phyloP scores from a whole-genome alignment of 2,888 invertebrate genomes.

The Phyllotreta cruciferae region DNA sequence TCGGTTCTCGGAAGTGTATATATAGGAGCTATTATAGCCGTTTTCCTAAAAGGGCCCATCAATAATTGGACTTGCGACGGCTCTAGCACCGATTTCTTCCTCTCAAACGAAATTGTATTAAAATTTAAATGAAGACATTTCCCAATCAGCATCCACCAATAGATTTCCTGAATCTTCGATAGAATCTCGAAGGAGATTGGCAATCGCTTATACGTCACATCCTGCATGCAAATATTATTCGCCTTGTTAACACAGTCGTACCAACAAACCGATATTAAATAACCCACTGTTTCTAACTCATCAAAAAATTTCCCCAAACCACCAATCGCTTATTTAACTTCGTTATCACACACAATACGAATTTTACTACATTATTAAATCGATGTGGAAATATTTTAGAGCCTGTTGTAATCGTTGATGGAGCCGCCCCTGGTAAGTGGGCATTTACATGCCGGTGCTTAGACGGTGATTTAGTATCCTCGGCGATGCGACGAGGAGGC shows the following conservation, averaged over 20 bases:
- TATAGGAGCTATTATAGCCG: slow-evolving; percentile 3
- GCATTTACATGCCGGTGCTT: slow-evolving; percentile 51
- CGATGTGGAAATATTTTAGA: background rate
- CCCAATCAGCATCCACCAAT: slow-evolving; percentile 60
- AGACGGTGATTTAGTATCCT: slow-evolving; percentile 54
- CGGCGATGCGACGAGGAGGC: slow-evolving; percentile 34
- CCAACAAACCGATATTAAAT: background rate
- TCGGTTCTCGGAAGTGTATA: slow-evolving; percentile 22
- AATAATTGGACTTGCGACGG: slow-evolving; percentile 46
- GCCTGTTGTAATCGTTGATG: background rate
- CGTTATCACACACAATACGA: too few relatives aligned
- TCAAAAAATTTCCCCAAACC: too few relatives aligned
- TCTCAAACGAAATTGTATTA: slow-evolving; percentile 56
- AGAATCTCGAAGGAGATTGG: slow-evolving; percentile 56
- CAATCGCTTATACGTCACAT: slow-evolving; percentile 60
- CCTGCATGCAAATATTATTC: slow-evolving; percentile 58
- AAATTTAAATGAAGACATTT: slow-evolving; percentile 61
- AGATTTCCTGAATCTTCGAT: slow-evolving; percentile 58
- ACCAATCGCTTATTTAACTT: too few relatives aligned
- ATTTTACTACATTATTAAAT: background rate
- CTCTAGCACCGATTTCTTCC: slow-evolving; percentile 47
- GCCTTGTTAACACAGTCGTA: slow-evolving; percentile 8
- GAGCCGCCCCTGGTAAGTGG: slow-evolving; percentile 1
- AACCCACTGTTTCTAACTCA: background rate
- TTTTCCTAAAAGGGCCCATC: slow-evolving; percentile 33